phyloP scores from a whole-genome alignment of 2,888 invertebrate species.

The Automeris io region DNA sequence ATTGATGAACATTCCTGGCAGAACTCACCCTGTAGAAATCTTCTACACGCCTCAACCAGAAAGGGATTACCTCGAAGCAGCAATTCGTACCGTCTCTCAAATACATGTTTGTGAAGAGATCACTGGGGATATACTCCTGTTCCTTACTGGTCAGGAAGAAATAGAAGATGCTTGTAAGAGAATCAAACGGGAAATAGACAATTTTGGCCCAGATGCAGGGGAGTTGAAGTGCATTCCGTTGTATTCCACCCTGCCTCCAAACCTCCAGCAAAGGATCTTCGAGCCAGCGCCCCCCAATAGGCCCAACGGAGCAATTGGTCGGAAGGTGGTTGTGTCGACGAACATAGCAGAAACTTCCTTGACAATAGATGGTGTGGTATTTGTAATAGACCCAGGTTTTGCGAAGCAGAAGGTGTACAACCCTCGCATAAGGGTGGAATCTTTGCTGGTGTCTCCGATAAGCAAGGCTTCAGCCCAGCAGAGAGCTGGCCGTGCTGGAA shows the following conservation, averaged over 20 bases:
- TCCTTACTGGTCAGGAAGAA: conserved; percentile 90
- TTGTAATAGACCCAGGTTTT: conserved; percentile 99
- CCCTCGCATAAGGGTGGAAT: conserved; percentile 93
- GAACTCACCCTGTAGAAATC: conserved; percentile 80
- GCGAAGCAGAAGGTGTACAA: conserved; percentile 98
- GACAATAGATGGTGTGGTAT: conserved; percentile 99
- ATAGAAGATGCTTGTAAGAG: conserved; percentile 99
- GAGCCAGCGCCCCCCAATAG: conserved; percentile 96
- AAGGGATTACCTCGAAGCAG: conserved; percentile 97
- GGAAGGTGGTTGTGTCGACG: conserved; percentile 97
- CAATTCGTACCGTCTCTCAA: conserved; percentile 95
- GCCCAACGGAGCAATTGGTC: conserved; percentile 91
- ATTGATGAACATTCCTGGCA: conserved; percentile 96
- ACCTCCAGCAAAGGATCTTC: conserved; percentile 97
- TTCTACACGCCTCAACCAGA: conserved; percentile 99
- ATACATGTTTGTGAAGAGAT: conserved; percentile 98
- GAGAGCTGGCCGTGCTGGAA: conserved; percentile 97
- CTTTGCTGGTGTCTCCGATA: conserved; percentile 97
- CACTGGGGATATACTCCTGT: conserved; percentile 93
- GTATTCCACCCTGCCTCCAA: conserved; percentile 98
- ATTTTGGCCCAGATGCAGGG: conserved; percentile 96
- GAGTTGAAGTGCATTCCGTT: conserved; percentile 98
- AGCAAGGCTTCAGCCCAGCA: conserved; percentile 99
- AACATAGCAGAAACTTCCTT: conserved; percentile 99
- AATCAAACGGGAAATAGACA: conserved; percentile 95